Evolutionary conservation across 1,140 invertebrate genomes (phyloP), one percentile per base, ranked within the genome.

Genomic region (Ylistrum balloti): DNA sequence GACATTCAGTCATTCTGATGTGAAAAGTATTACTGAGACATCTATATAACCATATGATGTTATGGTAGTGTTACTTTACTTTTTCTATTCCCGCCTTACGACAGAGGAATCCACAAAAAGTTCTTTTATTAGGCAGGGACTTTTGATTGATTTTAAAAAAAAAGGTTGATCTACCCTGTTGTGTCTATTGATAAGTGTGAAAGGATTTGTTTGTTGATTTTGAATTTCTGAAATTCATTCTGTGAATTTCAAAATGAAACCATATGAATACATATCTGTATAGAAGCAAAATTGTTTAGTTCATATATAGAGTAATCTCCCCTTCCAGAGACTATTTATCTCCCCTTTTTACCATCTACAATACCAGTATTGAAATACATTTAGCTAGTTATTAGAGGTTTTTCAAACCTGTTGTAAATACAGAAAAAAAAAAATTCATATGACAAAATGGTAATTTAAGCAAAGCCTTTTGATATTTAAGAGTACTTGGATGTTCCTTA

Each of bases 1-100:
- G 89, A 94, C 93, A 38, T 88, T 93, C n/a, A 92, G 93, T 90
- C 93, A 95, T 38, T 92, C 93, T 32, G 94, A 94, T 85, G 91
- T 93, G 15, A 91, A 93, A 35, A 93, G 92, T 91, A 91, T 94
- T 41, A 93, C 93, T 22, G 95, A 95, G 89, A 95, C 95, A 38
- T 93, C 94, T 32, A 95, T 95, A 87, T 95, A 93, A 93, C 86
- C 90, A 91, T 88, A n/a, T n/a, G n/a, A n/a, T n/a, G 33, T 15
- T n/a, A 22, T 87, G n/a, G 48, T 34, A 33, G 85, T 74, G n/a
- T 28, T 56, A 11, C 13, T 56, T 74, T 74, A 28, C 3, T 74
- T 28, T 28, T 74, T 74, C 17, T n/a, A 74, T n/a, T 74, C 56
- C 56, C 56, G n/a, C 22, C 56, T 74, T 45, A 45, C 17, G 17